Conservation (phyloP, 2,888 invertebrate genomes). For the Pelosia muscerda region DNA sequence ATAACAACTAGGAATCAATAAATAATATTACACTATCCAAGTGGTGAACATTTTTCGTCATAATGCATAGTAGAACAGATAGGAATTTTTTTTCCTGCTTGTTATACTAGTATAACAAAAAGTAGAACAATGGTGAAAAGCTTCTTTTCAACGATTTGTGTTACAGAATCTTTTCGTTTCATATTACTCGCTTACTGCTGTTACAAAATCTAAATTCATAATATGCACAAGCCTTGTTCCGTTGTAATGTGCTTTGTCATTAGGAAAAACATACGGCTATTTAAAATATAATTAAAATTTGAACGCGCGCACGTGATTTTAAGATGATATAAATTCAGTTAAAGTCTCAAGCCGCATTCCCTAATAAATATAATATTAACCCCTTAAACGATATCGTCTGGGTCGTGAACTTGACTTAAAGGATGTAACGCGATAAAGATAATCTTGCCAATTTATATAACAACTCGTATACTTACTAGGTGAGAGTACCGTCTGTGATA, state of each 20-base stretch:
- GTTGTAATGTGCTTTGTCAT: conserved; percentile 18
- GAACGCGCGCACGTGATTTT: conserved; percentile 25
- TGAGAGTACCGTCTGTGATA: conserved; percentile 26
- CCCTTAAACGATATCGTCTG: conserved; percentile 51
- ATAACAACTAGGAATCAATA: no score
- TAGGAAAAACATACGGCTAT: conserved; percentile 23
- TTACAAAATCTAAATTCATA: conserved; percentile 15
- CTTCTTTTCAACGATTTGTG: background rate
- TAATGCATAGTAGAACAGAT: no score
- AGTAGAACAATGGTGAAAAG: no score
- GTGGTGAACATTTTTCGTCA: no score
- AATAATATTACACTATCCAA: no score
- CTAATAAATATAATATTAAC: conserved; percentile 51
- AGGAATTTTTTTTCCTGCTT: no score
- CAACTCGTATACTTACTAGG: conserved; percentile 42
- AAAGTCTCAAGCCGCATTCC: conserved; percentile 32
- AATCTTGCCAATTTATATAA: conserved; percentile 73
- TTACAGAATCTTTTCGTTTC: background rate
- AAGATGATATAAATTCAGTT: conserved; percentile 42
- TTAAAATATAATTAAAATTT: conserved; percentile 38
- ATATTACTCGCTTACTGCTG: conserved; percentile 3
- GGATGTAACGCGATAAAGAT: conserved; percentile 62
- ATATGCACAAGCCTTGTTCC: background rate
- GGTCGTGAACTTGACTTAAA: conserved; percentile 54
- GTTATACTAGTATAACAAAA: no score